A percentile compares a stretch with the other conserved stretches of the same genome.
Evolutionary conservation across 2,797 vertebrate species (phyloP).

Genomic region (Sebastolobus alascanus): DNA sequence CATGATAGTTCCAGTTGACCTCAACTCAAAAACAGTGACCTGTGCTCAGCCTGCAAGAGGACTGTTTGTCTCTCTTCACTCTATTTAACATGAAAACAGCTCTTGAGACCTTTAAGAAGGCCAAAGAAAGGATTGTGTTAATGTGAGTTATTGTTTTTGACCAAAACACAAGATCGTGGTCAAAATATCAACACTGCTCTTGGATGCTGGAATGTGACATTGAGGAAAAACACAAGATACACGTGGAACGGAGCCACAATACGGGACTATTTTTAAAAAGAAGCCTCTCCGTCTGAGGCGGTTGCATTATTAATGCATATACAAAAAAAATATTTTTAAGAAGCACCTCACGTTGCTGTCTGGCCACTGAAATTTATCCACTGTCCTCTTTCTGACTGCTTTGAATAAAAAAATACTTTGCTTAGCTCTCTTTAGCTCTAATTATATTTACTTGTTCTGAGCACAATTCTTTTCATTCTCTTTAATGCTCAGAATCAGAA

Average conservation of each 20-base stretch:
- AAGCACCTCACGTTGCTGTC: conserved; percentile 11
- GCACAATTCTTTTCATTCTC: background rate
- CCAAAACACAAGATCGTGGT: conserved; percentile 54
- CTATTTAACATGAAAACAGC: conserved; percentile 48
- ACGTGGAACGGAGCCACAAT: background rate
- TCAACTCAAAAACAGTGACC: background rate
- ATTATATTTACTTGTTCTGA: background rate
- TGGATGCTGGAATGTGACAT: conserved; percentile 46
- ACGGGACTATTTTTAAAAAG: conserved; percentile 8
- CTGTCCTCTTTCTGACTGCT: background rate
- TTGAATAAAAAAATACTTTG: background rate
- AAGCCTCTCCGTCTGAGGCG: background rate
- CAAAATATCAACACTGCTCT: conserved; percentile 60
- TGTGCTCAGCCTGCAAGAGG: background rate
- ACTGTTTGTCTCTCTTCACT: conserved; percentile 5
- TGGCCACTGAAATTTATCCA: background rate
- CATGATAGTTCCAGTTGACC: background rate
- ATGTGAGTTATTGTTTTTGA: conserved; percentile 40
- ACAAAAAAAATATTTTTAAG: conserved; percentile 2
- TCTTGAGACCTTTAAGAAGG: conserved; percentile 25
- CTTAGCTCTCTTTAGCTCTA: background rate
- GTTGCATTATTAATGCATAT: conserved; percentile 4
- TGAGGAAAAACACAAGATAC: conserved; percentile 23
- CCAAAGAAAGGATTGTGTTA: conserved; percentile 18
- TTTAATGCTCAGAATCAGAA: background rate